Percentiles rank a stretch among this genome's conserved stretches.
Evolutionary conservation across 2,113 vertebrate species (phyloP).

Genomic region (Aspidoscelis tigris): DNA sequence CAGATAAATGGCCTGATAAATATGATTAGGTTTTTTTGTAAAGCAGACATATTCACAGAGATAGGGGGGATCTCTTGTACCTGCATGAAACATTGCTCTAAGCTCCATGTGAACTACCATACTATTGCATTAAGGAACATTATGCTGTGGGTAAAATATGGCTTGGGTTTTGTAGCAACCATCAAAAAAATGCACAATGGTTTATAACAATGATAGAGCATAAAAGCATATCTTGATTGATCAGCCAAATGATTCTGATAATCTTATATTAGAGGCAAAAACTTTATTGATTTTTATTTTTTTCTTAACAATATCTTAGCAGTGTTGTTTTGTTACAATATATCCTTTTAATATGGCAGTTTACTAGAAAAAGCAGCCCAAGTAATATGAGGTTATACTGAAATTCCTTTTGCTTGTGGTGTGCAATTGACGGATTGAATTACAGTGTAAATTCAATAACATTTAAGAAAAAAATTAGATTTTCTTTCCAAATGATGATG

Average conservation of each 20-base stretch:
- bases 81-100: neutral
- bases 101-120: neutral
- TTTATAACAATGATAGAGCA: no score
- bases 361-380: constrained; percentile 8
- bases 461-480: constrained; percentile 13
- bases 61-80: neutral
- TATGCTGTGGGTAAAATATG: neutral
- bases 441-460: neutral
- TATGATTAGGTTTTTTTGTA: neutral
- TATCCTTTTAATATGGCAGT: neutral
- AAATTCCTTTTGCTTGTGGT: neutral
- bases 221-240: neutral
- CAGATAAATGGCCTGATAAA: neutral
- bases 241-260: neutral
- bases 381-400: neutral
- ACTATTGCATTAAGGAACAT: neutral
- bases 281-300: no score
- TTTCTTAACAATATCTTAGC: no score
- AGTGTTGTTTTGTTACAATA: neutral
- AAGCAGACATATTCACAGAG: neutral
- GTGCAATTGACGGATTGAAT: constrained; percentile 44
- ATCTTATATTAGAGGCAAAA: neutral
- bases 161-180: neutral
- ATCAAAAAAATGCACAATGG: no score
- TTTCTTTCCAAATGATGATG: constrained; percentile 25